Base-by-base conservation (phyloP, 2,797 vertebrate genomes). In the Hafferia zeledoni region DNA sequence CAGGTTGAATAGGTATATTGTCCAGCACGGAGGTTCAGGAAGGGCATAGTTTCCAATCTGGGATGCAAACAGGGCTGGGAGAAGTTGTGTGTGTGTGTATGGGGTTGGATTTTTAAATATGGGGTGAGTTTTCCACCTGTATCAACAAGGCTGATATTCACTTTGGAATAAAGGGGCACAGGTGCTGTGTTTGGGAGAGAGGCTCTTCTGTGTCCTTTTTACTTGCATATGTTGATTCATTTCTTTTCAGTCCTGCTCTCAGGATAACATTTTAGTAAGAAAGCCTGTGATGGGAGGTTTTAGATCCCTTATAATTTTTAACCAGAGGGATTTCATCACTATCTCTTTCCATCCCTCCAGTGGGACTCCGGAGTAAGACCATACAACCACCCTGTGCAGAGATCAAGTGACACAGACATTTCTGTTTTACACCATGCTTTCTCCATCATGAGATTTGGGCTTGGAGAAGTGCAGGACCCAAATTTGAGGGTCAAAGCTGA, bases 1-100 rank as follows among this genome's bases (percentile, higher is more conserved):
- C 86, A 11, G 84, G 83, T 95, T 98, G 93, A 98, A 98, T 98
- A 78, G 92, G 84, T 49, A 85, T 97, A 95, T 98, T 98, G 98
- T 98, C 91, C 70, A 1, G 63, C 24, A 19, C 30, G 77, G 72
- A 87, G 90, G 95, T 92, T 94, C 95, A 94, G 93, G 89, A 97
- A 97, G 97, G 96, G 94, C 93, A 90, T 4, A 1, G 1, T 61
- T 96, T 95, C 95, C 91, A 97, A 87, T 81, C 78, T 0, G 17
- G 95, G 93, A 75, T 72, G 93, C 93, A 94, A 94, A 91, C 43
- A 86, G 82, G 35, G 39, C 67, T n/a, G 43, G 52, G 61, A 92
- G 89, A 95, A 87, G 46, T 10, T 50, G 16, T 55, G 39, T 53
- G 31, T 72, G 50, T 61, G 60, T 30, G 6, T 30, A 12, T 33